Evolutionary conservation across 2,888 invertebrate genomes (phyloP).

Genomic region (Oithona nana): DNA sequence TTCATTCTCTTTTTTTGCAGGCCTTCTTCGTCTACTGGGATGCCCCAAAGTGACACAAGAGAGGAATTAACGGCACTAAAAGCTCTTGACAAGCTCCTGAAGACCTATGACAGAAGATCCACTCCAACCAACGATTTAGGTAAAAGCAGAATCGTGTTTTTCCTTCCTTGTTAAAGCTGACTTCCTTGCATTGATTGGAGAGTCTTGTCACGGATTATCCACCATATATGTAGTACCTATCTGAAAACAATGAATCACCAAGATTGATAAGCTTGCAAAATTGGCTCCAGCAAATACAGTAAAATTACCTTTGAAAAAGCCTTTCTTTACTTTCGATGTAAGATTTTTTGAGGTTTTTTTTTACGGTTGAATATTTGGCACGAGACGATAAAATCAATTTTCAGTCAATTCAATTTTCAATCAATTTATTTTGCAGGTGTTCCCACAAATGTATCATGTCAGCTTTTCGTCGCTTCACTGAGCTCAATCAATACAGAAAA

Average conservation of each 20-base stretch:
- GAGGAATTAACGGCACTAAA: constrained; percentile 12
- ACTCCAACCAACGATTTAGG: constrained; percentile 12
- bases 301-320: background rate
- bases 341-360: background rate
- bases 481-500: constrained; percentile 16
- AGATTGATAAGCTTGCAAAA: background rate
- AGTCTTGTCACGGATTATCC: background rate
- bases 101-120: constrained; percentile 9
- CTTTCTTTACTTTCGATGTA: background rate
- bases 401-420: too few species aligned
- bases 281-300: background rate
- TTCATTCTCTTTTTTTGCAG: too few species aligned
- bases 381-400: too few species aligned
- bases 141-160: background rate
- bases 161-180: too few species aligned
- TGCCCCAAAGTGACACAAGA: background rate
- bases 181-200: too few species aligned
- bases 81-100: constrained; percentile 8
- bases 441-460: constrained; percentile 14
- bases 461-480: constrained; percentile 12
- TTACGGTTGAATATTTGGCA: background rate
- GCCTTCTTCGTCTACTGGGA: too few species aligned
- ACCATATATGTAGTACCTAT: background rate
- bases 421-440: too few species aligned
- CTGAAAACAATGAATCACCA: too few species aligned